phyloP scores from a whole-genome alignment of 2,113 vertebrate species.

The Gnathonemus echidnorhynchus region DNA sequence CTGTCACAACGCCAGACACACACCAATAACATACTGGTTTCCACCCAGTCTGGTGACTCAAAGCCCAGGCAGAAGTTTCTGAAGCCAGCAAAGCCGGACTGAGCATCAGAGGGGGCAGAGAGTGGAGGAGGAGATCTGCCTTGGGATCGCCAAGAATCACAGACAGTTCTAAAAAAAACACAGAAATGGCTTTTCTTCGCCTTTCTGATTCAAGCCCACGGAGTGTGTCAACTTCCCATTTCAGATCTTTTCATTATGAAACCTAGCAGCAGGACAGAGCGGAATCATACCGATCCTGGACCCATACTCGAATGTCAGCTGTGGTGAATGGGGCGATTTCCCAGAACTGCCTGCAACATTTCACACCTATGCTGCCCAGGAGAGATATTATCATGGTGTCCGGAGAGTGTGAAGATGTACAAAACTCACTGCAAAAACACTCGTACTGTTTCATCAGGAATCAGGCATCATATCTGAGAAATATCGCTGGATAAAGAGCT shows the following conservation, averaged over 20 bases:
- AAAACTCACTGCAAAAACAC: background rate
- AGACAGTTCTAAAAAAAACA: background rate
- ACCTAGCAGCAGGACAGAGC: background rate
- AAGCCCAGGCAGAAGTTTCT: background rate
- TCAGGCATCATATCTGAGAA: background rate
- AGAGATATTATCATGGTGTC: background rate
- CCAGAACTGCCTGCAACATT: background rate
- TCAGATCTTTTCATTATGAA: background rate
- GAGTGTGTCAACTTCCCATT: background rate
- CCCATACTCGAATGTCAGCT: background rate
- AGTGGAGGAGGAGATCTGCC: background rate
- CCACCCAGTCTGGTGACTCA: background rate
- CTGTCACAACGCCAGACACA: background rate
- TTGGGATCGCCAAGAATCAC: background rate
- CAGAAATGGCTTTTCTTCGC: constrained; percentile 5
- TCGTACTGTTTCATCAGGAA: background rate
- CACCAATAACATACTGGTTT: background rate
- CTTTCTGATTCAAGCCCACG: background rate
- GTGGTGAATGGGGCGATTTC: background rate
- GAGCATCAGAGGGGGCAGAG: background rate
- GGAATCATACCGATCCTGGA: background rate
- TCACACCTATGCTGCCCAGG: background rate
- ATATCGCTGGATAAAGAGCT: background rate
- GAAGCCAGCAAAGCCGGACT: background rate
- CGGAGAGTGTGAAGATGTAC: background rate